A percentile compares a stretch with the other conserved stretches of the same genome.
phyloP scores from a whole-genome alignment of 2,113 vertebrate species.

The Sinocyclocheilus anshuiensis region DNA sequence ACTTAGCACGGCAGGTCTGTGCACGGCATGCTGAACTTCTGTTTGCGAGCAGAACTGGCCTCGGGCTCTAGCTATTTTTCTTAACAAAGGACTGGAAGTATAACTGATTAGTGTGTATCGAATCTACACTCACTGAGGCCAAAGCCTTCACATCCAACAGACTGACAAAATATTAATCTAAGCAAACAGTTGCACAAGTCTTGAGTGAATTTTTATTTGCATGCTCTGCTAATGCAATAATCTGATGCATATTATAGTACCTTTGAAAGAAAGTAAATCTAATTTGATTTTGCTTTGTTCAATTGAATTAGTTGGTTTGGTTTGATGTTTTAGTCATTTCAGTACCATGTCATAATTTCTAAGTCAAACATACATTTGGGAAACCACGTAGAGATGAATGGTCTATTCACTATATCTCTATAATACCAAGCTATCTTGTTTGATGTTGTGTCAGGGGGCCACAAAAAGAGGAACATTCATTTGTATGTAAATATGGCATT shows the following conservation, averaged over 20 bases:
- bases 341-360: slow-evolving; percentile 9
- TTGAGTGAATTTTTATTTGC: background rate
- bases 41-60: slow-evolving; percentile 67
- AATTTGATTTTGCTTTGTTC: slow-evolving; percentile 19
- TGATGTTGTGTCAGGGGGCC: slow-evolving; percentile 43
- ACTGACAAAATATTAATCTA: background rate
- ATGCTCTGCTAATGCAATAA: background rate
- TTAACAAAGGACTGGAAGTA: slow-evolving; percentile 58
- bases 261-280: background rate
- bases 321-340: slow-evolving; percentile 17
- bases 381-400: background rate
- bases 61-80: slow-evolving; percentile 54
- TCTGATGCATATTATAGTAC: background rate
- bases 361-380: background rate
- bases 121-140: slow-evolving; percentile 9
- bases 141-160: background rate
- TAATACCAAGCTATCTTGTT: slow-evolving; percentile 6
- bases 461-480: slow-evolving; percentile 32
- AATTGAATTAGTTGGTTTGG: background rate
- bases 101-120: slow-evolving; percentile 65
- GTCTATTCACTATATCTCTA: slow-evolving; percentile 11
- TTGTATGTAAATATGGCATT: slow-evolving; percentile 26
- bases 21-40: slow-evolving; percentile 72
- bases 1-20: slow-evolving; percentile 76
- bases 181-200: background rate